These are phyloP conservation scores for Nephrotoma guestfalica DNA, from an alignment of 2,888 invertebrate species.

Conservation along the genomic window DNA sequence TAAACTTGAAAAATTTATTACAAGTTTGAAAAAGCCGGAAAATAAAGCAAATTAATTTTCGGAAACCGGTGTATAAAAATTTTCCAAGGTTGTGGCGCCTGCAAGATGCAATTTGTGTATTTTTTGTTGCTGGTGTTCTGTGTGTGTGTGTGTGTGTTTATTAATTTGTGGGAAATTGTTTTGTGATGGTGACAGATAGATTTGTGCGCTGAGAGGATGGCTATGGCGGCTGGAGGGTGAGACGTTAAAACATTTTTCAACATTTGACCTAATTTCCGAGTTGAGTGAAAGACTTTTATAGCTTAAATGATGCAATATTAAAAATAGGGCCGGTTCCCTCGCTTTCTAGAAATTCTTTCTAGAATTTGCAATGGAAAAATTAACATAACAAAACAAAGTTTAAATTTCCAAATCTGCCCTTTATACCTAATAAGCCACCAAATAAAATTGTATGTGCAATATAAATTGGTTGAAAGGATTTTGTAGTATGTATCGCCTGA, in stretches of 20 bases:
- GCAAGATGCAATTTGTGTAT: background rate
- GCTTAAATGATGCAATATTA: too few relatives aligned
- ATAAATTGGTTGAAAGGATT: too few relatives aligned
- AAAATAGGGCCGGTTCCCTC: too few relatives aligned
- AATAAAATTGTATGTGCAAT: too few relatives aligned
- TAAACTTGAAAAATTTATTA: background rate
- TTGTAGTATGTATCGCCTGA: too few relatives aligned
- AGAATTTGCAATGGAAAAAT: too few relatives aligned
- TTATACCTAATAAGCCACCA: too few relatives aligned
- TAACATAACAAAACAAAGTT: too few relatives aligned
- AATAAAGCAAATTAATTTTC: background rate
- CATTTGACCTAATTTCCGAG: background rate
- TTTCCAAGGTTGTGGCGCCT: background rate
- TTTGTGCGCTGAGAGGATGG: background rate
- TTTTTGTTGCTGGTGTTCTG: background rate
- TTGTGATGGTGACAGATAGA: background rate
- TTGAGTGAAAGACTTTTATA: background rate
- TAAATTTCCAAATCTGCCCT: too few relatives aligned
- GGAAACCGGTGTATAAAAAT: background rate
- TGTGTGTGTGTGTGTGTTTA: background rate
- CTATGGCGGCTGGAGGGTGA: background rate
- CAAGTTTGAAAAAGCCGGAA: background rate
- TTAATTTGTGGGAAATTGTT: background rate
- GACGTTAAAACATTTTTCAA: background rate
- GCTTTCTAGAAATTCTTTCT: too few relatives aligned